Conservation (phyloP, 2,888 invertebrate genomes). For the Acleris laterana region DNA sequence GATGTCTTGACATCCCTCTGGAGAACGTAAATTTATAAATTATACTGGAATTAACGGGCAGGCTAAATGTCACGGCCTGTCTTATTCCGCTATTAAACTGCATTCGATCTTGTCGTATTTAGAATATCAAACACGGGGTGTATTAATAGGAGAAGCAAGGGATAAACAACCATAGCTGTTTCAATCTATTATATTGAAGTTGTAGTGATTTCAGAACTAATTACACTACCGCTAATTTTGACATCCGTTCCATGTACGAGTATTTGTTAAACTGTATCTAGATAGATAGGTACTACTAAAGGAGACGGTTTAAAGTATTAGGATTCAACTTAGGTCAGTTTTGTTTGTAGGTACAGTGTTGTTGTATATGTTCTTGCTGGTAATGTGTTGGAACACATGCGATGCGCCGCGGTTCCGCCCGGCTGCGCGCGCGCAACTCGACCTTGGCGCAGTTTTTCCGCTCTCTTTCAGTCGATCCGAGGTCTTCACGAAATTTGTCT, state of each 20-base stretch:
- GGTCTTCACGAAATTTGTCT: conserved; percentile 56
- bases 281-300: no score
- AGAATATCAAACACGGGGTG: no score
- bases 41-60: conserved; percentile 5
- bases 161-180: no score
- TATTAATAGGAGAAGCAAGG: no score
- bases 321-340: neutral
- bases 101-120: neutral
- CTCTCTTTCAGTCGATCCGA: conserved; percentile 80
- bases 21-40: conserved; percentile 20
- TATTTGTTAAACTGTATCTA: no score
- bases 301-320: no score
- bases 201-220: no score
- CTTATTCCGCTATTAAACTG: neutral
- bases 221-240: no score
- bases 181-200: no score
- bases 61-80: neutral
- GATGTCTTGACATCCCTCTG: conserved; percentile 22
- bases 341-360: neutral
- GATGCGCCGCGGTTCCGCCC: conserved; percentile 66
- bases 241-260: no score
- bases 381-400: conserved; percentile 34
- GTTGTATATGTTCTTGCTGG: neutral
- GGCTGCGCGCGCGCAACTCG: conserved; percentile 73
- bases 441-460: conserved; percentile 83